Evolutionary conservation across 2,113 vertebrate species (phyloP).

Genomic region (Bettongia penicillata): DNA sequence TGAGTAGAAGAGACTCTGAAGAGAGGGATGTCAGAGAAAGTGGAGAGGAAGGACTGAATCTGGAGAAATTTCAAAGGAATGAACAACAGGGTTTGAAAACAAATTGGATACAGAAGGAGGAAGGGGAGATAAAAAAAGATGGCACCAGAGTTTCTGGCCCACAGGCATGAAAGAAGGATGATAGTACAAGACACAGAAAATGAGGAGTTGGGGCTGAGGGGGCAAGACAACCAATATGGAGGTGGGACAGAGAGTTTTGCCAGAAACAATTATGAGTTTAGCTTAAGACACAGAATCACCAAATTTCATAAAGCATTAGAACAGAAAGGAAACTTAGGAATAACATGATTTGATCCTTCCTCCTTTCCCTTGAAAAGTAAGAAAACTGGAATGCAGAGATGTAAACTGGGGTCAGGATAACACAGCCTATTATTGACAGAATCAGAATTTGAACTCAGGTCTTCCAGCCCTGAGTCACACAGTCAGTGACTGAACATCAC

Average conservation of each 20-base stretch:
- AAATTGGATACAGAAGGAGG: not conserved
- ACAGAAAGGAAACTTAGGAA: not conserved
- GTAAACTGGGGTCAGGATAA: not conserved
- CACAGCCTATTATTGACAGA: not conserved
- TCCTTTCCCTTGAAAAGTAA: not conserved
- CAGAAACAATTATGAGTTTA: not conserved
- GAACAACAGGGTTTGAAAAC: not conserved
- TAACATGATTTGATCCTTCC: not conserved
- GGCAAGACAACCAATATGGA: not conserved
- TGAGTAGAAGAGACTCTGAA: not conserved
- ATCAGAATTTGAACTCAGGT: not conserved
- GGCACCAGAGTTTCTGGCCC: not conserved
- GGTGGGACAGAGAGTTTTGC: not conserved
- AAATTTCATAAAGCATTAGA: not conserved
- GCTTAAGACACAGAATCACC: not conserved
- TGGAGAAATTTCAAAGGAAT: not conserved
- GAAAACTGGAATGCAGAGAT: not conserved
- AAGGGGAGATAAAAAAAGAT: not conserved
- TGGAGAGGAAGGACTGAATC: not conserved
- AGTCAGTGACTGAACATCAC: not conserved
- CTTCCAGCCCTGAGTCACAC: not conserved
- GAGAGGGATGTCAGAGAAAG: not conserved
- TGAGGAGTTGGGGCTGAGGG: not conserved
- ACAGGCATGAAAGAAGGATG: not conserved
- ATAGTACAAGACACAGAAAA: not conserved